A percentile compares a stretch with the other conserved stretches of the same genome.
Conservation (phyloP, 30 jellyfish, hydroid and myxozoan genomes). For the Euphysa ruthae region DNA sequence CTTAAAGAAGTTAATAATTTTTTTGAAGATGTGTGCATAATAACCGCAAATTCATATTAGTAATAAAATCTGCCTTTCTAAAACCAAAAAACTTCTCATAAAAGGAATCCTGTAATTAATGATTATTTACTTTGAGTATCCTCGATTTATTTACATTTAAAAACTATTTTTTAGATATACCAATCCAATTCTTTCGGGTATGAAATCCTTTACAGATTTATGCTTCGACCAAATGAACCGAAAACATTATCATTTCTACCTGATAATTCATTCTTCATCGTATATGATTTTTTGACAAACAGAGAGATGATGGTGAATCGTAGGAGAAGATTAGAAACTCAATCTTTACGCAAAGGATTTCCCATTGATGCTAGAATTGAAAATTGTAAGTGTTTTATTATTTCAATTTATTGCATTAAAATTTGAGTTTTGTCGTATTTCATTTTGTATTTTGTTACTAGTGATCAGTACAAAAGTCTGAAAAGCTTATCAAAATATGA, state of each 20-base stretch:
- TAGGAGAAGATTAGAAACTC: constrained; percentile 16
- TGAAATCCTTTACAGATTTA: constrained; percentile 25
- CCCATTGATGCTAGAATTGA: constrained; percentile 1
- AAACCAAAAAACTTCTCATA: too few species aligned
- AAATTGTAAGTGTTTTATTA: constrained; percentile 1
- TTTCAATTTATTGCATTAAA: background rate
- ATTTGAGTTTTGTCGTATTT: background rate
- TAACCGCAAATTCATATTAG: too few species aligned
- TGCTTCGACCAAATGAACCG: constrained; percentile 74
- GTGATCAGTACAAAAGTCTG: too few species aligned
- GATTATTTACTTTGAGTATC: too few species aligned
- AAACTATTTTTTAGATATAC: constrained; percentile 6
- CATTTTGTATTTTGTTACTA: background rate
- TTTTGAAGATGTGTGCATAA: too few species aligned
- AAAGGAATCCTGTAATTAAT: too few species aligned
- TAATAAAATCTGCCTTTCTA: too few species aligned
- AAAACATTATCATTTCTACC: constrained; percentile 36
- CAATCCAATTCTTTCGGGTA: constrained; percentile 13
- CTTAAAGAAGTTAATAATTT: too few species aligned
- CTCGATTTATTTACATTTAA: too few species aligned
- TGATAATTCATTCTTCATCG: constrained; percentile 53
- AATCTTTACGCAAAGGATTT: background rate
- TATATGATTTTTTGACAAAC: constrained; percentile 49
- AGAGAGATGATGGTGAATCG: constrained; percentile 37
- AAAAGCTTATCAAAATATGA: too few species aligned